These are phyloP conservation scores for Psylliodes chrysocephalus DNA, from an alignment of 2,888 invertebrate species.

Conservation along the genomic window DNA sequence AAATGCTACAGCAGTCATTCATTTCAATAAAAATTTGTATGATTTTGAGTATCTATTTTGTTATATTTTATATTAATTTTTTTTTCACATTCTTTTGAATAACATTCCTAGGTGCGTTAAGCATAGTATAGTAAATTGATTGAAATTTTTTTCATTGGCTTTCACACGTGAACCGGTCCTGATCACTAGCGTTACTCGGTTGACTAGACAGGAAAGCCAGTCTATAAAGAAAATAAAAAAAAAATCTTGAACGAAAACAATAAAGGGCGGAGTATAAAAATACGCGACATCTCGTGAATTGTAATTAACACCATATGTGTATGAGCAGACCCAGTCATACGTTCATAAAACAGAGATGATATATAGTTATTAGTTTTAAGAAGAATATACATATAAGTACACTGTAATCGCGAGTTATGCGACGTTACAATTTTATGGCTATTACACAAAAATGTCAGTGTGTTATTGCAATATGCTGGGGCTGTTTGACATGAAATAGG, in stretches of 20 bases:
- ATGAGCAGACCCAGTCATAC: background rate
- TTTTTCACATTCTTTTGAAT: no score
- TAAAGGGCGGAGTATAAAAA: conserved; percentile 18
- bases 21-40: no score
- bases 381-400: conserved; percentile 18
- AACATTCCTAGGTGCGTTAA: no score
- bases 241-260: conserved; percentile 10
- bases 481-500: background rate
- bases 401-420: conserved; percentile 12
- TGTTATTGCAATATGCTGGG: conserved; percentile 3
- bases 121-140: no score
- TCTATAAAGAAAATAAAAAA: conserved; percentile 2
- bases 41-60: no score
- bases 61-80: no score
- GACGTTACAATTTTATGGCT: conserved; percentile 15
- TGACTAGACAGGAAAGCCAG: conserved; percentile 17
- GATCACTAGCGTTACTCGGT: background rate
- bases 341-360: conserved; percentile 13
- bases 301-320: conserved; percentile 9
- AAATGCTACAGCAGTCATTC: no score
- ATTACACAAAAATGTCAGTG: conserved; percentile 11
- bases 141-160: background rate
- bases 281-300: conserved; percentile 17
- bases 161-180: background rate
- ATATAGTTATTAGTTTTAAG: conserved; percentile 20